Base-by-base conservation (phyloP, 2,888 invertebrate species). In the Girardia tigrina region DNA sequence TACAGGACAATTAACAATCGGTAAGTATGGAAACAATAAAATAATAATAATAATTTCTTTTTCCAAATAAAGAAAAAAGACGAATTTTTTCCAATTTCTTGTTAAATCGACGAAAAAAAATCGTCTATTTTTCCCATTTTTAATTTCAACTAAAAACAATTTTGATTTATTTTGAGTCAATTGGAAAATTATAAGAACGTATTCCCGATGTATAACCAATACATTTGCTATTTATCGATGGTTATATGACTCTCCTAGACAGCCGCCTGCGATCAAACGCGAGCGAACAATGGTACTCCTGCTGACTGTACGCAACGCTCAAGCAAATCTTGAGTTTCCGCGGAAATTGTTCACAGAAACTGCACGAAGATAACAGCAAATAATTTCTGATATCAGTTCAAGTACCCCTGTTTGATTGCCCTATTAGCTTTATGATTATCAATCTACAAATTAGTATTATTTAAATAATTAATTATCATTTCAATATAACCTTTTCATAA, bases 361-460 rank as follows among this genome's bases (percentile, higher is more conserved):
- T 56, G 56, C 56, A 56, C 56, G 56, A 56, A 56, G 56, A 56
- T 56, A 56, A 56, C 56, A 56, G 56, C 56, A 56, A 56, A 20
- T 56, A 56, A 56, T 56, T 8, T 4, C n/a, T 56, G 56, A 56
- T 56, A 56, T 56, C 56, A 12, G n/a, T 56, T 56, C 8, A 56
- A 56, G 56, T 56, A 56, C 56, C 56, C 23, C 56, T 56, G 56
- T 56, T 56, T n/a, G 6, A 56, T 56, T 56, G 56, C 56, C 56
- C 23, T 56, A 23, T 56, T 56, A 56, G 23, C n/a, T 56, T 56
- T 56, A 56, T 56, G 8, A 56, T 56, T 56, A 56, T 56, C 56
- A 56, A 56, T 56, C 23, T n/a, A 6, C 23, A 4, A 56, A 56
- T 56, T 56, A 56, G 56, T 56, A 56, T 56, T 56, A 12, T 56